Evolutionary conservation across 2,797 vertebrate genomes (phyloP).

Genomic region (Siniperca undulata): DNA sequence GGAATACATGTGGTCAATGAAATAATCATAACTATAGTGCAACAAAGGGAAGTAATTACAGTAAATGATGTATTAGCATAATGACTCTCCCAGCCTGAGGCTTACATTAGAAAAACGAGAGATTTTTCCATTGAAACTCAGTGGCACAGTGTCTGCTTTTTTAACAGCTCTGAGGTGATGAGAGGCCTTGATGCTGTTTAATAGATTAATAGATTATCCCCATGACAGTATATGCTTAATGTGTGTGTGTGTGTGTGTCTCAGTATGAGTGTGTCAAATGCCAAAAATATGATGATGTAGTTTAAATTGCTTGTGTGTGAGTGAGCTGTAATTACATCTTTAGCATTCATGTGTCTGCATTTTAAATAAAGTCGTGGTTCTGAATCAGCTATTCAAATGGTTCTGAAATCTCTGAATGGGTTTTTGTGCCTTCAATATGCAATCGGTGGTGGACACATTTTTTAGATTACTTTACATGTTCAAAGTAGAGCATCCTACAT

Average conservation of each 20-base stretch:
- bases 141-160: conserved; percentile 39
- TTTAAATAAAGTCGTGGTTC: conserved; percentile 35
- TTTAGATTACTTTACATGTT: conserved; percentile 1
- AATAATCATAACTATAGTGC: conserved; percentile 28
- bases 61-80: conserved; percentile 51
- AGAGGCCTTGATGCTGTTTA: conserved; percentile 48
- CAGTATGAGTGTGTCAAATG: conserved; percentile 17
- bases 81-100: conserved; percentile 37
- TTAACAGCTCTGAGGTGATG: conserved; percentile 49
- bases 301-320: conserved; percentile 30
- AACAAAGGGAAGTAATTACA: conserved; percentile 45
- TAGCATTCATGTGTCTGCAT: conserved; percentile 34
- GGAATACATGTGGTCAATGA: conserved; percentile 21
- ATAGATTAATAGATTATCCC: conserved; percentile 63
- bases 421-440: background rate
- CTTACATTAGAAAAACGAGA: conserved; percentile 13
- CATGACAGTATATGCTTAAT: conserved; percentile 8
- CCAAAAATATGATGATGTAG: conserved; percentile 18
- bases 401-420: conserved; percentile 16
- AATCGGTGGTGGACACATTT: background rate
- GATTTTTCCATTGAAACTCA: conserved; percentile 39
- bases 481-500: background rate
- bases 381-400: conserved; percentile 35
- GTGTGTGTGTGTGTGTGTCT: conserved; percentile 23
- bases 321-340: conserved; percentile 43